phyloP scores from a whole-genome alignment of 2,797 vertebrate genomes.

The Hafferia zeledoni region DNA sequence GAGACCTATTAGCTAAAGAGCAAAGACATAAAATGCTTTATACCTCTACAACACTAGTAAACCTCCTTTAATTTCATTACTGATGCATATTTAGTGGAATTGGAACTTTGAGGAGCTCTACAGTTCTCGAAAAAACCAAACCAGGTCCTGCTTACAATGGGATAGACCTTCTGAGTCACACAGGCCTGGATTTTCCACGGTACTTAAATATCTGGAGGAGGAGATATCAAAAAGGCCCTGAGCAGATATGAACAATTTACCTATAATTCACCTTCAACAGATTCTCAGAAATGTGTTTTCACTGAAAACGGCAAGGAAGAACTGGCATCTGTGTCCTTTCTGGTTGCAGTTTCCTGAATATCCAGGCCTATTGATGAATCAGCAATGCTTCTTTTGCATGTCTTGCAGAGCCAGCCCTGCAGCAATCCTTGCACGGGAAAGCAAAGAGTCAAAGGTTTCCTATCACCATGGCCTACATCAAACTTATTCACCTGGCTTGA shows the following conservation, averaged over 20 bases:
- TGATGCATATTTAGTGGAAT: background rate
- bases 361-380: rapidly evolving
- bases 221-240: background rate
- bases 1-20: background rate
- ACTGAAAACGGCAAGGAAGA: background rate
- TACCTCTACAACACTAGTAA: background rate
- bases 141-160: background rate
- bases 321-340: background rate
- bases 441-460: background rate
- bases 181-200: background rate
- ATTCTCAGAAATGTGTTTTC: background rate
- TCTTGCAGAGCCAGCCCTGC: background rate
- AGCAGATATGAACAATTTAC: background rate
- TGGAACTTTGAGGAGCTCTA: background rate
- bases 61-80: background rate
- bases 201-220: background rate
- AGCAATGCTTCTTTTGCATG: background rate
- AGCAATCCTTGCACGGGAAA: background rate
- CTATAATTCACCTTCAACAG: background rate
- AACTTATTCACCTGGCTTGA: background rate
- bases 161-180: background rate
- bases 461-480: background rate
- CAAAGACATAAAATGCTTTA: background rate
- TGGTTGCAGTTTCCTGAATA: background rate
- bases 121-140: background rate